Percentiles rank a stretch among this genome's conserved stretches.
These are phyloP conservation scores for Neogale vison DNA, from an alignment of 2,113 vertebrate genomes.

Conservation along the genomic window DNA sequence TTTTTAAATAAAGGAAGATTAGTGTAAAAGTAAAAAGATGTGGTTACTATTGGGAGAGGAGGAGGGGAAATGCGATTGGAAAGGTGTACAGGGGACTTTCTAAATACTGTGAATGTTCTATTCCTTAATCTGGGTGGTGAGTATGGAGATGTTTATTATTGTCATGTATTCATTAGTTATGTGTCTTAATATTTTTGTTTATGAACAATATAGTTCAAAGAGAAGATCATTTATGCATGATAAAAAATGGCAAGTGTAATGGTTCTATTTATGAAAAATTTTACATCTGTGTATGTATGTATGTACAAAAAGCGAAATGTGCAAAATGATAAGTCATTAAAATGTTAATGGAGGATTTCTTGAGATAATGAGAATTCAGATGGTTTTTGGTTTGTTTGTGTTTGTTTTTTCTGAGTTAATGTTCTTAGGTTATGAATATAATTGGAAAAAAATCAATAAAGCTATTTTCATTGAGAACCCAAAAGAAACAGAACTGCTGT, in stretches of 20 bases:
- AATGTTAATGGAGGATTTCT: neutral
- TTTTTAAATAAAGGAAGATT: neutral
- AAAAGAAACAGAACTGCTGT: neutral
- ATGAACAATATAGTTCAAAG: neutral
- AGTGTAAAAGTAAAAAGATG: neutral
- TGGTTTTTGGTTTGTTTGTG: neutral
- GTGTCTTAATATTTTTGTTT: neutral
- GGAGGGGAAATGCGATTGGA: neutral
- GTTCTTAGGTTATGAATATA: neutral
- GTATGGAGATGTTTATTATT: neutral
- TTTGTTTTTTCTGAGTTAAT: neutral
- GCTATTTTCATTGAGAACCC: neutral
- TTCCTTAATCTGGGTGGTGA: neutral
- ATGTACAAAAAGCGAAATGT: neutral
- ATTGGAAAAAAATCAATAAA: constrained; percentile 32
- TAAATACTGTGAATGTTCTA: neutral
- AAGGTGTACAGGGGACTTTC: neutral
- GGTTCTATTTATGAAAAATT: neutral
- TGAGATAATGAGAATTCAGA: neutral
- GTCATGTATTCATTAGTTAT: neutral
- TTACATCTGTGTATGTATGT: neutral
- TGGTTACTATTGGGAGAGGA: neutral
- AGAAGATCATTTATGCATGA: neutral
- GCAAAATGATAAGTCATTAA: neutral
- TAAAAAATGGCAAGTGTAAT: neutral